Conservation (phyloP, 2,113 vertebrate species). For the Macrotus californicus region DNA sequence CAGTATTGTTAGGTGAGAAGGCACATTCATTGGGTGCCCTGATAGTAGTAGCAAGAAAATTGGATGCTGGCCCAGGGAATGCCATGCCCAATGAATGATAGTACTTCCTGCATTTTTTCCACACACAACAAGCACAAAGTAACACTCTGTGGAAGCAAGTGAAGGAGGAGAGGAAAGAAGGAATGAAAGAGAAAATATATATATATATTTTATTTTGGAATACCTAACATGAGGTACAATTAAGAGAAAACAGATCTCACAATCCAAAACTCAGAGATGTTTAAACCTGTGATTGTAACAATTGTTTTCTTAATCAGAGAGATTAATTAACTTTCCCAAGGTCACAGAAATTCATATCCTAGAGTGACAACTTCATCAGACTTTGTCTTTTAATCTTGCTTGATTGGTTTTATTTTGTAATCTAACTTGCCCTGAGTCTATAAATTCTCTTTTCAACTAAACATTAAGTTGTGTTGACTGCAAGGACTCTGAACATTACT, state of each 20-base stretch:
- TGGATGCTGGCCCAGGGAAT: background rate
- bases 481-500: background rate
- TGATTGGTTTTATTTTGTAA: constrained; percentile 31
- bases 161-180: background rate
- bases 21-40: background rate
- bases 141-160: background rate
- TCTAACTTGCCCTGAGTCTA: background rate
- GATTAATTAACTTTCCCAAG: constrained; percentile 30
- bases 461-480: background rate
- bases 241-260: background rate
- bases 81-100: background rate
- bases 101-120: background rate
- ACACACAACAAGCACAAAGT: background rate
- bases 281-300: background rate
- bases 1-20: background rate
- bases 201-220: background rate
- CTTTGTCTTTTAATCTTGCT: constrained; percentile 27
- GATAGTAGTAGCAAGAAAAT: background rate
- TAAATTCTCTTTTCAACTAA: background rate
- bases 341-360: background rate
- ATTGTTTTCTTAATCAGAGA: constrained; percentile 23
- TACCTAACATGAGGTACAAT: background rate
- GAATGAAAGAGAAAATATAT: background rate
- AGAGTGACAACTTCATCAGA: background rate
- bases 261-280: background rate